Evolutionary conservation across 2,113 vertebrate species (phyloP).

Genomic region (Oncorhynchus gorbuscha): DNA sequence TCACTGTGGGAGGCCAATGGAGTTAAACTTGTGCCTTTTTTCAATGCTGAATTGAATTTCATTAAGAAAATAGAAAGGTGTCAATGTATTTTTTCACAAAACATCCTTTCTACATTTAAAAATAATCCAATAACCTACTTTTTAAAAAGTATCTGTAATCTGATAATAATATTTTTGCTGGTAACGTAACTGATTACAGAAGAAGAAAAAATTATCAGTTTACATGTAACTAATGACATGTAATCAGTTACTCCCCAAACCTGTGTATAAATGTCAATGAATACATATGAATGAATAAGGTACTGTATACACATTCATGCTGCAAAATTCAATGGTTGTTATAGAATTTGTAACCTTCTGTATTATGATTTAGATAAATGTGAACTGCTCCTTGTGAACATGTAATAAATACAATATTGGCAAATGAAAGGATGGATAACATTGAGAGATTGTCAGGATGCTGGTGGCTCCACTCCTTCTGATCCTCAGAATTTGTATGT

Average conservation of each 20-base stretch:
- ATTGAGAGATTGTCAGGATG: slow-evolving; percentile 66
- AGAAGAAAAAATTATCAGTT: too few relatives aligned
- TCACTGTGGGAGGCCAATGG: too few relatives aligned
- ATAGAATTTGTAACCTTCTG: slow-evolving; percentile 12
- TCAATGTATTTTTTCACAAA: too few relatives aligned
- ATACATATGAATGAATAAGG: slow-evolving; percentile 39
- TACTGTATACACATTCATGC: slow-evolving; percentile 45
- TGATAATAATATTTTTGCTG: too few relatives aligned
- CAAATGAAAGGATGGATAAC: slow-evolving; percentile 48
- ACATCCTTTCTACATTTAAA: too few relatives aligned
- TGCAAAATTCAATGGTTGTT: slow-evolving; percentile 51
- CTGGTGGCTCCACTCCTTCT: slow-evolving; percentile 61
- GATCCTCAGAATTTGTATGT: slow-evolving; percentile 14
- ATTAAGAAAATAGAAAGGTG: too few relatives aligned
- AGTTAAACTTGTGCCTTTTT: too few relatives aligned
- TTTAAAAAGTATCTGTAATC: too few relatives aligned
- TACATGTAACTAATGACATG: too few relatives aligned
- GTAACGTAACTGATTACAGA: too few relatives aligned
- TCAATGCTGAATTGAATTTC: too few relatives aligned
- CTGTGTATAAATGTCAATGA: slow-evolving; percentile 6
- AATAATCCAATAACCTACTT: too few relatives aligned
- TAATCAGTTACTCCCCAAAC: not conserved
- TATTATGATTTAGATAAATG: not conserved
- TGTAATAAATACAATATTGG: slow-evolving; percentile 37
- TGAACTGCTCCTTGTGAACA: slow-evolving; percentile 8